Conservation (phyloP, 2,113 vertebrate genomes). For the Salvator merianae region DNA sequence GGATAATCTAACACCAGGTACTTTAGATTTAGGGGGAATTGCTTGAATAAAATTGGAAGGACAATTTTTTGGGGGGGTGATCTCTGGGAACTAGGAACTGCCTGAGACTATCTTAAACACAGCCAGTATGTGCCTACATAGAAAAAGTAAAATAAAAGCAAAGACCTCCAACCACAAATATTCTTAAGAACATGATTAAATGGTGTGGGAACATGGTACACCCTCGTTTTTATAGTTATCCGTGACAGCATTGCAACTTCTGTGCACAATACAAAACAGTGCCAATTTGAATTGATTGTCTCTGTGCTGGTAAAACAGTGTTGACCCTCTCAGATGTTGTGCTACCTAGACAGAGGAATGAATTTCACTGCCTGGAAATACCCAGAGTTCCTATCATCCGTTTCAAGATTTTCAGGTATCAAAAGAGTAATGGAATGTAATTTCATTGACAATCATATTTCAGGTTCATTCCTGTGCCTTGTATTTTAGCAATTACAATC, state of each 20-base stretch:
- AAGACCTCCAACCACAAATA: too few relatives aligned
- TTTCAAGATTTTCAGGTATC: slow-evolving; percentile 15
- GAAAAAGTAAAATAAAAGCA: too few relatives aligned
- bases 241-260: neutral
- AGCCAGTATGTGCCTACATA: too few relatives aligned
- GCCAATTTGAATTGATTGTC: neutral
- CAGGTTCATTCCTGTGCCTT: neutral
- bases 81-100: too few relatives aligned
- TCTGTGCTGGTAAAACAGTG: neutral
- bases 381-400: neutral
- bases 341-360: neutral
- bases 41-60: neutral
- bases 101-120: too few relatives aligned
- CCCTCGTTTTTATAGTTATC: too few relatives aligned
- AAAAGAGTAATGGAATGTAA: neutral
- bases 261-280: neutral
- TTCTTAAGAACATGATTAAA: too few relatives aligned
- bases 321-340: neutral
- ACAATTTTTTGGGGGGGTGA: neutral
- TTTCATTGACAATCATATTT: slow-evolving; percentile 1
- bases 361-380: neutral
- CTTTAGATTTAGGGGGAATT: too few relatives aligned
- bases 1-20: too few relatives aligned
- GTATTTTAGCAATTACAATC: neutral
- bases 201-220: too few relatives aligned